Evolutionary conservation across 1,140 invertebrate species (phyloP), one percentile per base, ranked within the genome.

Genomic region (Cecropterus lyciades): DNA sequence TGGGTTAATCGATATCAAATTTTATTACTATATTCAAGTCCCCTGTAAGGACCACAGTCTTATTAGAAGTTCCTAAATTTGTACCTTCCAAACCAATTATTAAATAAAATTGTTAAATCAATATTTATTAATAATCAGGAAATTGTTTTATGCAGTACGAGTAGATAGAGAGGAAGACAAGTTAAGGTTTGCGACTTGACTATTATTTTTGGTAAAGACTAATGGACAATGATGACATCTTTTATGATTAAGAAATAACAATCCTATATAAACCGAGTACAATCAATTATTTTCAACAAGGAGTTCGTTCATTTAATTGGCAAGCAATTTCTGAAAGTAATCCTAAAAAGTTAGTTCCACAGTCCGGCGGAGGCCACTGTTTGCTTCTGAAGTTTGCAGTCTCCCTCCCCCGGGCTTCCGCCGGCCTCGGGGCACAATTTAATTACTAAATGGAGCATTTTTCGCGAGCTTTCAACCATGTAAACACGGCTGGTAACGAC

Each of bases 401-500:
- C 17, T 11, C 14, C 48, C 60, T 43, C 49, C 63, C 65, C 48
- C 49, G n/a, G 43, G 65, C 64, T 30, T 65, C 56, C 42, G 14
- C 33, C 59, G 37, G 67, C 70, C 69, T 55, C 48, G 24, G 73
- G 82, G 67, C 71, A 71, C 83, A 86, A 85, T 89, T 89, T 89
- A 87, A 89, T 89, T 89, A 87, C 72, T 84, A 87, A 89, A 86
- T 85, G 84, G 84, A 80, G 67, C 77, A 79, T 79, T 85, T 81
- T 80, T 80, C 82, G 80, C 73, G 79, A 79, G 48, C 76, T 69
- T 51, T 68, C 66, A 40, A 72, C 66, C 73, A 67, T 71, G 59
- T 67, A 69, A 71, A 65, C 62, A 66, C 51, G 24, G 33, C 43
- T 65, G 55, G 37, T 59, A 51, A 60, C 46, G 70, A 40, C 57